Evolutionary conservation across 2,113 vertebrate species (phyloP), one percentile per base, ranked within the genome.

Genomic region (Plestiodon gilberti): DNA sequence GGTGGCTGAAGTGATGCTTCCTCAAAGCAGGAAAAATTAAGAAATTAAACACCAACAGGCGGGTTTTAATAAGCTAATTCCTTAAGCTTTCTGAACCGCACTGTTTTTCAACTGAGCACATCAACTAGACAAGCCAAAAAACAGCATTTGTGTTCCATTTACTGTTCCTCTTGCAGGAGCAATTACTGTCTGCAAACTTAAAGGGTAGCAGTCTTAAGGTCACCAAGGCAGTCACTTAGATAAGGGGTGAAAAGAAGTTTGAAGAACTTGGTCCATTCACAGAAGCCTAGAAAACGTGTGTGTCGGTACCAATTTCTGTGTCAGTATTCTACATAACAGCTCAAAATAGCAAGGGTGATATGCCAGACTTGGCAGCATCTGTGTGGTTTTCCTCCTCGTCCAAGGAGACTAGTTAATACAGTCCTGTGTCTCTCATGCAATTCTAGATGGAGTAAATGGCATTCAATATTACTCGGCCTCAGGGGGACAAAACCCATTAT

Each of bases 361-460:
- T 9, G 48, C 52, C 79, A 83, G 35, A 62, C 87, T 74, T 90
- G 89, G 81, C 92, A 91, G 82, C 91, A 91, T 93, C 90, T 90
- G 82, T 61, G 82, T 90, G 92, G 69, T 93, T 92, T 95, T 86
- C 90, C 91, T 86, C 78, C 88, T 88, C 89, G 87, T 91, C 92
- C 93, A 88, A 59, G 52, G 40, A 93, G 80, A 86, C 94, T 93
- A 91, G 87, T 79, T 91, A 89, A 90, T 93, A 71, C 77, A 82
- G 86, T 83, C 86, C 84, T 90, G 87, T 91, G 78, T 92, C 57
- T 83, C 85, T 90, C 85, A 89, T 55, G 76, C 91, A 87, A 52
- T 43, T 55, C 61, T 82, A 10, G 76, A 55, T 67, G 84, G 86
- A 93, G 70, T 90, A 70, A 80, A 85, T 87, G 92, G 15, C 67